Conservation (phyloP, 2,113 vertebrate genomes). For the Raja brachyura region DNA sequence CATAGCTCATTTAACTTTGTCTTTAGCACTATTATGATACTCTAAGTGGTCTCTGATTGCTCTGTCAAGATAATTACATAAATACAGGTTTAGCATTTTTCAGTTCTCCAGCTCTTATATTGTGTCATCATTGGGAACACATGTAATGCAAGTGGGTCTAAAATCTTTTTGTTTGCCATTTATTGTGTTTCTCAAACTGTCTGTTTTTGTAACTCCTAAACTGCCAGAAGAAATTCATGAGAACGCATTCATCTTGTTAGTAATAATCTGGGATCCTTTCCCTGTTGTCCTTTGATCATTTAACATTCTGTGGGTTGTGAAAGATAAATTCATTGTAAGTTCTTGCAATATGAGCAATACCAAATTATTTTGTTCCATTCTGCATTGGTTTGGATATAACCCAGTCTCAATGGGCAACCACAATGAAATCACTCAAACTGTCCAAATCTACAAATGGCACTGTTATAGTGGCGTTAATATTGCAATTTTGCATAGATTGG, state of each 20-base stretch:
- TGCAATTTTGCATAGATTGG: background rate
- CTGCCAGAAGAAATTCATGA: background rate
- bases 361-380: background rate
- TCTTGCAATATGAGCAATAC: background rate
- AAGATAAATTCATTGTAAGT: background rate
- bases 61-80: constrained; percentile 38
- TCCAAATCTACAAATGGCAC: background rate
- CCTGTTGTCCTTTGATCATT: background rate
- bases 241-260: background rate
- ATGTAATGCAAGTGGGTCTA: background rate
- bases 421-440: background rate
- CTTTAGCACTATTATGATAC: constrained; percentile 37
- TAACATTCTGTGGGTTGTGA: background rate
- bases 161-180: constrained; percentile 25
- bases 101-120: constrained; percentile 30
- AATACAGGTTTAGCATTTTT: constrained; percentile 33
- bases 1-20: constrained; percentile 38
- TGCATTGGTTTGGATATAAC: background rate
- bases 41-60: constrained; percentile 38
- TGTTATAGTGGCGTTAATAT: background rate
- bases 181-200: background rate
- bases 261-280: background rate
- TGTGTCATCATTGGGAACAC: constrained; percentile 20
- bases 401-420: background rate
- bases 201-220: background rate